phyloP scores from a whole-genome alignment of 2,113 vertebrate species.

The Otus sunia region DNA sequence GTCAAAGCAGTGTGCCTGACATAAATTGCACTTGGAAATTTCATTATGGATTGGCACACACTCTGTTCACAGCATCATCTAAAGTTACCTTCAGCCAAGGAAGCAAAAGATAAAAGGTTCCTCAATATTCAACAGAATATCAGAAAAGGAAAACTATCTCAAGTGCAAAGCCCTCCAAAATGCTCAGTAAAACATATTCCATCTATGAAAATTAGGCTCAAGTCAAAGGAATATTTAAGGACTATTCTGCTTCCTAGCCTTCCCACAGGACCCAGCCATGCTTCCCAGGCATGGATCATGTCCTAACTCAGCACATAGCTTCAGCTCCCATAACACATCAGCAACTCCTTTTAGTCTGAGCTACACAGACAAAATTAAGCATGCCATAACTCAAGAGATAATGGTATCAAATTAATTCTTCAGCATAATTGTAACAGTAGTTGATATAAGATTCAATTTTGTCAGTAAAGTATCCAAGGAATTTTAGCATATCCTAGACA shows the following conservation, averaged over 20 bases:
- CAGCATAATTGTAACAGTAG: not conserved
- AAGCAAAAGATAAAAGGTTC: constrained; percentile 20
- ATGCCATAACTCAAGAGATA: not conserved
- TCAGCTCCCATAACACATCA: not conserved
- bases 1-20: constrained; percentile 16
- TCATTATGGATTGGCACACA: not conserved
- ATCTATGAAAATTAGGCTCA: constrained; percentile 1
- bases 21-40: constrained; percentile 48
- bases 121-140: not conserved
- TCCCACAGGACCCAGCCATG: not conserved
- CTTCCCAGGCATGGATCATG: not conserved
- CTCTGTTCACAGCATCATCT: not conserved
- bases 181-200: not conserved
- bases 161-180: not conserved
- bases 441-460: not conserved
- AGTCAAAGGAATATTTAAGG: constrained; percentile 14
- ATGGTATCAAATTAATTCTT: not conserved
- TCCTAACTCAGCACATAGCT: not conserved
- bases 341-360: not conserved
- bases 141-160: not conserved
- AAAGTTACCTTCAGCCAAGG: constrained; percentile 27
- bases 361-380: not conserved
- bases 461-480: not conserved
- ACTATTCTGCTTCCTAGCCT: not conserved
- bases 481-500: not conserved